phyloP scores from a whole-genome alignment of 2,888 invertebrate species.

The Ormyrus thymus region DNA sequence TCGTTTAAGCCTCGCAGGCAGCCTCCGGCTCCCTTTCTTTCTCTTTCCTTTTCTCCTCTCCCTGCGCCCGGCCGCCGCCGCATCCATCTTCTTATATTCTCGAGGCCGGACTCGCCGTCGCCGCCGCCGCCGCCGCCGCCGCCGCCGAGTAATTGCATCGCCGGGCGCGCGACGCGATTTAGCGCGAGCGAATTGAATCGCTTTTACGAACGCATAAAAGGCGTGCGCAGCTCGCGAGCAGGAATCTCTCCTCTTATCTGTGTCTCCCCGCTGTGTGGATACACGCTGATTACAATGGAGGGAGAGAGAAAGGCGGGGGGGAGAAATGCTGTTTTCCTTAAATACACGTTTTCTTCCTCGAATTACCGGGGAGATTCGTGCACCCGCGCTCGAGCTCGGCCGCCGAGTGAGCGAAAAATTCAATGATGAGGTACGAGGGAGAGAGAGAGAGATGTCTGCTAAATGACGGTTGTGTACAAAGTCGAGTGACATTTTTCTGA shows the following conservation, averaged over 20 bases:
- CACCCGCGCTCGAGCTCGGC: conserved; percentile 3
- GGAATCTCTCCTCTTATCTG: neutral
- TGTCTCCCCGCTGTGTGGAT: neutral
- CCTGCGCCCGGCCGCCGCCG: conserved; percentile 38
- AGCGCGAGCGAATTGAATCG: conserved; percentile 58
- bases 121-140: conserved; percentile 47
- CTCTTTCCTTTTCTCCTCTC: neutral
- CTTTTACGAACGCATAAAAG: conserved; percentile 46
- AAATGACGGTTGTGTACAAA: conserved; percentile 52
- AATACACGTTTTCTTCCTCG: conserved; percentile 52
- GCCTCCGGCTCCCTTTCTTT: neutral
- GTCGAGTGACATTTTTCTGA: conserved; percentile 54
- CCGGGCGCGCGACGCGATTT: conserved; percentile 54
- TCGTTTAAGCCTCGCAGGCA: conserved; percentile 61
- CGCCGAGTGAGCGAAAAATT: conserved; percentile 44
- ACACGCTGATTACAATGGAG: conserved; percentile 36
- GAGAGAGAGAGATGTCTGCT: conserved; percentile 34
- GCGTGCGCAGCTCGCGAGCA: conserved; percentile 19
- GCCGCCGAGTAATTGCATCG: conserved; percentile 51
- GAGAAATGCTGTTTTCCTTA: conserved; percentile 50
- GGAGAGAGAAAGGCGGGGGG: neutral
- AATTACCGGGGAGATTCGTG: conserved; percentile 39
- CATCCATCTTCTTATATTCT: conserved; percentile 14
- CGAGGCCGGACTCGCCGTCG: neutral
- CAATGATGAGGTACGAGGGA: conserved; percentile 46